phyloP scores from a whole-genome alignment of 37 sponge, comb jelly and placozoan genomes.

The Haliclona indistincta region DNA sequence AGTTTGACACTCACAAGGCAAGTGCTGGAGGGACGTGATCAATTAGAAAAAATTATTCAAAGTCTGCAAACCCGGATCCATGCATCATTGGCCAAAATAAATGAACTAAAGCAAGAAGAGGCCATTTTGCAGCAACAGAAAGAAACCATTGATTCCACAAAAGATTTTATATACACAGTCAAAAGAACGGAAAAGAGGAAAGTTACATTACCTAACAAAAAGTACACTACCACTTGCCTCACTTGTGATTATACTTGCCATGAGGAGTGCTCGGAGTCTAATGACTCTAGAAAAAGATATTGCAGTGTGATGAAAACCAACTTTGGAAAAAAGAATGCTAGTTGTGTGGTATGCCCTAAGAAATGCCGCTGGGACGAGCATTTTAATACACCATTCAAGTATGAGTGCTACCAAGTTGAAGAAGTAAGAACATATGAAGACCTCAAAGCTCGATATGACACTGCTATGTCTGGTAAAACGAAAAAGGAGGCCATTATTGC shows the following conservation, averaged over 20 bases:
- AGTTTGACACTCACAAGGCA: constrained; percentile 58
- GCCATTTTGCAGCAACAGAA: neutral
- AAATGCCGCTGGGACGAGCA: too few relatives aligned
- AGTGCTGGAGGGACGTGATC: constrained; percentile 52
- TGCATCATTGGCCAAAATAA: constrained; percentile 18
- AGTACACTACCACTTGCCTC: too few relatives aligned
- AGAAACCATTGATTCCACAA: too few relatives aligned
- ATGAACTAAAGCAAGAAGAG: constrained; percentile 35
- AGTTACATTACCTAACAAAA: too few relatives aligned
- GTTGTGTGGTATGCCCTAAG: constrained; percentile 54
- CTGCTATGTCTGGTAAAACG: constrained; percentile 30
- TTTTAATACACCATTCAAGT: constrained; percentile 40
- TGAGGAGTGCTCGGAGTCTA: too few relatives aligned
- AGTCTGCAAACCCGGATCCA: constrained; percentile 38
- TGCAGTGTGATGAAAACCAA: too few relatives aligned
- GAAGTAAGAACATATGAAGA: constrained; percentile 57
- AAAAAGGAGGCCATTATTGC: constrained; percentile 25
- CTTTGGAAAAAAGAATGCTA: neutral
- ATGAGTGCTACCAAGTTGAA: constrained; percentile 33
- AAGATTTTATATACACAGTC: too few relatives aligned
- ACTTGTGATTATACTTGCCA: too few relatives aligned
- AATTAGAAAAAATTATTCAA: constrained; percentile 29
- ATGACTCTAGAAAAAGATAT: too few relatives aligned
- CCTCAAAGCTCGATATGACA: constrained; percentile 31
- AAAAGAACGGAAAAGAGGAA: too few relatives aligned